A percentile compares a stretch with the other conserved stretches of the same genome.
Conservation (phyloP, 1,140 invertebrate genomes). For the Drosophila oshimai region DNA sequence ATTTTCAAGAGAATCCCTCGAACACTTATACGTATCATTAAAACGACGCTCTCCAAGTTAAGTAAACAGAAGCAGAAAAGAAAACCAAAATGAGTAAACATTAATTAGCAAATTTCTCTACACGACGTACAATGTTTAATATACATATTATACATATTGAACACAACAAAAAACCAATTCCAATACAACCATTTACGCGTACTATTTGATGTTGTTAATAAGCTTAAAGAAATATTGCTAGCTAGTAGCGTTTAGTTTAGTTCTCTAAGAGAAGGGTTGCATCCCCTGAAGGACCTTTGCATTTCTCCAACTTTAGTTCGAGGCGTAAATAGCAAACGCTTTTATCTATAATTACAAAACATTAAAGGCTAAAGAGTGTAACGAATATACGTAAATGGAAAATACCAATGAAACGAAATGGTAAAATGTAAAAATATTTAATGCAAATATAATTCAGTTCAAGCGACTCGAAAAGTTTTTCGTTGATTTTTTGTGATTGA, state of each 20-base stretch:
- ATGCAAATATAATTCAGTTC: slow-evolving; percentile 27
- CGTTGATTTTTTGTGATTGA: slow-evolving; percentile 78
- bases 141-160: slow-evolving; percentile 44
- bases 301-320: slow-evolving; percentile 60
- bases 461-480: slow-evolving; percentile 53
- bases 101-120: slow-evolving; percentile 80
- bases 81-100: slow-evolving; percentile 56
- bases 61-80: slow-evolving; percentile 52
- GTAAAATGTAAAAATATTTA: slow-evolving; percentile 51
- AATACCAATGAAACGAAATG: slow-evolving; percentile 49
- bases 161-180: slow-evolving; percentile 26
- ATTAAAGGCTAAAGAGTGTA: slow-evolving; percentile 76
- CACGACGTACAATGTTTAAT: slow-evolving; percentile 73
- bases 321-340: slow-evolving; percentile 72
- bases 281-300: neutral
- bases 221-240: slow-evolving; percentile 71
- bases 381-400: slow-evolving; percentile 77
- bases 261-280: slow-evolving; percentile 23
- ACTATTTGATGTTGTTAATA: slow-evolving; percentile 80
- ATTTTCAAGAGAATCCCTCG: slow-evolving; percentile 48
- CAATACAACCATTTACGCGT: slow-evolving; percentile 50
- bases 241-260: slow-evolving; percentile 72
- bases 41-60: slow-evolving; percentile 78
- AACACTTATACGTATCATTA: slow-evolving; percentile 80
- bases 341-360: slow-evolving; percentile 60